Evolutionary conservation across 2,797 vertebrate genomes (phyloP).

Genomic region (Sebastiscus tertius): DNA sequence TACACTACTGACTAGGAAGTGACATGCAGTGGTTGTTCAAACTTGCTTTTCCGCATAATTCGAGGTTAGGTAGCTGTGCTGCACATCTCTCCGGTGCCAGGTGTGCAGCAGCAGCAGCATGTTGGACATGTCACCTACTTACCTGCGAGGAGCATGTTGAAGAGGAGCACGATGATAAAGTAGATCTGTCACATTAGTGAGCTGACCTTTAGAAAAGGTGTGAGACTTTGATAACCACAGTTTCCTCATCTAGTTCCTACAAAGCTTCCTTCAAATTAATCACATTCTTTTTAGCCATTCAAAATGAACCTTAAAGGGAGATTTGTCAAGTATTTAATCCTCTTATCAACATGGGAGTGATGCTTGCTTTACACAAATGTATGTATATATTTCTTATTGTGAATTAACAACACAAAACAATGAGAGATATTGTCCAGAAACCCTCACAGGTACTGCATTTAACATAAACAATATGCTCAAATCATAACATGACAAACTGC

Average conservation of each 20-base stretch:
- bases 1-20: slow-evolving; percentile 71
- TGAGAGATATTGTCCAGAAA: no score
- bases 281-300: no score
- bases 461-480: no score
- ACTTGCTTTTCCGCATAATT: slow-evolving; percentile 77
- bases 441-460: no score
- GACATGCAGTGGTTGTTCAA: slow-evolving; percentile 50
- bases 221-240: not conserved
- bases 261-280: no score
- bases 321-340: no score
- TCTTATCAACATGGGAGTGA: no score
- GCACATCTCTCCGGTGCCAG: not conserved
- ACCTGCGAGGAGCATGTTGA: not conserved
- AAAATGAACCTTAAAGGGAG: no score
- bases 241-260: not conserved
- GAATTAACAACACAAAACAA: no score
- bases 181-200: not conserved
- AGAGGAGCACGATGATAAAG: not conserved
- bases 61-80: not conserved
- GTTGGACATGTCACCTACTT: fast-evolving
- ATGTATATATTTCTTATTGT: no score
- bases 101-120: not conserved
- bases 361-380: no score
- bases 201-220: not conserved
- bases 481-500: no score